These are phyloP conservation scores for Rhorus exstirpatorius DNA, from an alignment of 2,888 invertebrate genomes.

Conservation along the genomic window DNA sequence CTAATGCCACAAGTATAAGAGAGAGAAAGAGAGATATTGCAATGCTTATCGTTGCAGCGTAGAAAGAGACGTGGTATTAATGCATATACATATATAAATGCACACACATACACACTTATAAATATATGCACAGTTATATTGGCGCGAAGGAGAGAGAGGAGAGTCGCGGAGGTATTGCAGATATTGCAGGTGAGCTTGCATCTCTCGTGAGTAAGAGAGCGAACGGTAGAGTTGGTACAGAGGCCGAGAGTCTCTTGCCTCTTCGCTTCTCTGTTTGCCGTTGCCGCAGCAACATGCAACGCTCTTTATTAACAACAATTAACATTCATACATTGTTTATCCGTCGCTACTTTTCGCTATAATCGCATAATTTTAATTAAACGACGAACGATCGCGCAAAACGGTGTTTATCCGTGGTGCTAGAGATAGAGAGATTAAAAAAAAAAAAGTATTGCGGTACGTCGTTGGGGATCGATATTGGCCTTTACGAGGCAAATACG, in stretches of 20 bases:
- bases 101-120: not conserved
- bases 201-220: conserved; percentile 71
- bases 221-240: conserved; percentile 73
- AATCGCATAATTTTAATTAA: conserved; percentile 73
- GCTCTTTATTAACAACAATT: conserved; percentile 86
- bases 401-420: conserved; percentile 35
- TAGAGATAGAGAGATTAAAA: conserved; percentile 22
- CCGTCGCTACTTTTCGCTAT: conserved; percentile 72
- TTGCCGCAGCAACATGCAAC: conserved; percentile 85
- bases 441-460: conserved; percentile 20
- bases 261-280: conserved; percentile 85
- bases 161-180: conserved; percentile 68
- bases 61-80: conserved; percentile 14
- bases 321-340: conserved; percentile 83
- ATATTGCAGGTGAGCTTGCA: conserved; percentile 75
- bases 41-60: not conserved
- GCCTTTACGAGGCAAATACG: conserved; percentile 23
- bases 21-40: not conserved
- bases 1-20: not conserved
- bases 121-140: not conserved
- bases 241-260: conserved; percentile 78
- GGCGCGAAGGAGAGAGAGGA: not conserved
- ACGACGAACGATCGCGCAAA: conserved; percentile 59
- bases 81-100: not conserved
- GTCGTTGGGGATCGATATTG: conserved; percentile 15